Percentiles rank a stretch among this genome's conserved stretches.
Evolutionary conservation across 2,797 vertebrate genomes (phyloP).

Genomic region (Peromyscus melanophrys): DNA sequence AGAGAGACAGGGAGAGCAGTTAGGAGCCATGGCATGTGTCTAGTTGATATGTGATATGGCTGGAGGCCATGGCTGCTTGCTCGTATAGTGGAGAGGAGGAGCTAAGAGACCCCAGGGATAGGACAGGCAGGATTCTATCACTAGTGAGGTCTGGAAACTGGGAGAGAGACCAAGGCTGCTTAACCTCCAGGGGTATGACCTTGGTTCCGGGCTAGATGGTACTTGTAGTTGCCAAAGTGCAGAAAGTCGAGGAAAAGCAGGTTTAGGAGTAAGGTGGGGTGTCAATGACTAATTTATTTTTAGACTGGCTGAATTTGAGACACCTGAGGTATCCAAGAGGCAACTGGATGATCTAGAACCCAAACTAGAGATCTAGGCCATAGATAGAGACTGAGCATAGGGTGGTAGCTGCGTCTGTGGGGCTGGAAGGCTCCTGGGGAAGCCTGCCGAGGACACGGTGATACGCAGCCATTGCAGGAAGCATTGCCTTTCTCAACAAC

Average conservation of each 20-base stretch:
- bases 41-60: not conserved
- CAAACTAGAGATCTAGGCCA: constrained; percentile 78
- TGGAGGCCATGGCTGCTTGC: not conserved
- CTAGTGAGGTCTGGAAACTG: not conserved
- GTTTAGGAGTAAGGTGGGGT: constrained; percentile 44
- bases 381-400: not conserved
- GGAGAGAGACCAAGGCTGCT: not conserved
- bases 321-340: constrained; percentile 63
- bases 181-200: not conserved
- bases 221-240: not conserved
- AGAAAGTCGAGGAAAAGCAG: not conserved
- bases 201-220: not conserved
- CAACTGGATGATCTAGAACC: constrained; percentile 77
- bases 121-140: not conserved
- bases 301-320: constrained; percentile 75
- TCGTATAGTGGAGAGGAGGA: not conserved
- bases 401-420: not conserved
- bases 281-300: constrained; percentile 78
- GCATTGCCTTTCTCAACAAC: too few species aligned
- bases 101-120: not conserved
- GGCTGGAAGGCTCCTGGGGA: not conserved
- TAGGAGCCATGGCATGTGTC: not conserved
- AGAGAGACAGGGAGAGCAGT: not conserved
- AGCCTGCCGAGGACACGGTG: not conserved
- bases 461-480: not conserved